phyloP scores from a whole-genome alignment of 2,888 invertebrate species.

The Morinoia aosen region DNA sequence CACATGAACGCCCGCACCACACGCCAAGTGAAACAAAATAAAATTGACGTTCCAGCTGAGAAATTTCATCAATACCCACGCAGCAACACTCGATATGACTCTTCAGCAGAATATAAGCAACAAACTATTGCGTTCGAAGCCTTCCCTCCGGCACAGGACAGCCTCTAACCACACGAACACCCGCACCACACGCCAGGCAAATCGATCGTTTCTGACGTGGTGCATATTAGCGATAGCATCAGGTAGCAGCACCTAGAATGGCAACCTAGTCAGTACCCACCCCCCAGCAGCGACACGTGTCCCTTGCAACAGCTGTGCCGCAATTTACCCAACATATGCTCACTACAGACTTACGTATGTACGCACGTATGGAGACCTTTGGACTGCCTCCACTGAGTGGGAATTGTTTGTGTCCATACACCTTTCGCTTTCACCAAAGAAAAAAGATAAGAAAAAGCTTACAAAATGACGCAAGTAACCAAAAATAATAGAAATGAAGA shows the following conservation, averaged over 20 bases:
- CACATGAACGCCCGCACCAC: too few species aligned
- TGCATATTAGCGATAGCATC: background rate
- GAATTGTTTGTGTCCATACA: background rate
- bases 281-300: background rate
- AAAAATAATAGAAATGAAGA: background rate
- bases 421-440: background rate
- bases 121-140: background rate
- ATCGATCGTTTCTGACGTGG: background rate
- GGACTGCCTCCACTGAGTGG: background rate
- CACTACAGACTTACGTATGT: background rate
- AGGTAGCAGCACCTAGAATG: background rate
- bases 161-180: background rate
- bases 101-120: background rate
- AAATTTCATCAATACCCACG: background rate
- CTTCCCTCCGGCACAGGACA: background rate
- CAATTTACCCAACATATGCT: background rate
- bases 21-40: background rate
- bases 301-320: background rate
- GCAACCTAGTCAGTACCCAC: background rate
- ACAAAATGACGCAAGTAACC: background rate
- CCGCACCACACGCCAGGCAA: background rate
- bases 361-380: background rate
- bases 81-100: background rate
- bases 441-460: background rate
- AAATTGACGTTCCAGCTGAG: background rate